These are phyloP conservation scores for Eupithecia dodoneata DNA, from an alignment of 2,888 invertebrate species.

Conservation along the genomic window DNA sequence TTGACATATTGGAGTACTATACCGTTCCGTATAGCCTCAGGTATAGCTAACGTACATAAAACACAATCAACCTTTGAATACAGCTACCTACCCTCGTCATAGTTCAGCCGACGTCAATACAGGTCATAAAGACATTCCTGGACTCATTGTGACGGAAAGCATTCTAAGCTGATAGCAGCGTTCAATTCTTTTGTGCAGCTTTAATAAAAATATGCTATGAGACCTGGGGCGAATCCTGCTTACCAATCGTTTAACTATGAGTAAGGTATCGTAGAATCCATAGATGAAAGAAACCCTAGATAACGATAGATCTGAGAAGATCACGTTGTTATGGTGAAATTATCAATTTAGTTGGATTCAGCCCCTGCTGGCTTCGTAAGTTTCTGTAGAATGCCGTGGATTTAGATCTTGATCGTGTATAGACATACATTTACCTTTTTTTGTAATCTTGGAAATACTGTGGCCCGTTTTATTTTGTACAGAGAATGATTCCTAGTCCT, in stretches of 20 bases:
- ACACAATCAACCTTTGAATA: not conserved
- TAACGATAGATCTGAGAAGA: too few relatives aligned
- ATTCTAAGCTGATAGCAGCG: conserved; percentile 1
- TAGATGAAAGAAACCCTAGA: too few relatives aligned
- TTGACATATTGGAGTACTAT: too few relatives aligned
- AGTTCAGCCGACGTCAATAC: not conserved
- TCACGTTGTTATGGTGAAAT: too few relatives aligned
- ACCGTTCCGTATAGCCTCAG: not conserved
- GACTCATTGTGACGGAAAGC: conserved; percentile 23
- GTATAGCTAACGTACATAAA: not conserved
- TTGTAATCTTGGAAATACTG: too few relatives aligned
- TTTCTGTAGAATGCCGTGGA: not conserved
- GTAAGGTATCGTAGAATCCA: too few relatives aligned
- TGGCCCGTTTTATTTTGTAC: too few relatives aligned
- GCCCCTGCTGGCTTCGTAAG: not conserved
- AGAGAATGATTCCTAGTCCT: too few relatives aligned
- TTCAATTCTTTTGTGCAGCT: not conserved
- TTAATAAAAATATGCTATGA: conserved; percentile 6
- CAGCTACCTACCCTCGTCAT: conserved; percentile 27
- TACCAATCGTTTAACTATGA: too few relatives aligned
- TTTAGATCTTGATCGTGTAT: not conserved
- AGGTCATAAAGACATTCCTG: conserved; percentile 27
- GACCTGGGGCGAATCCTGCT: not conserved
- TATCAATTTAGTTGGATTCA: too few relatives aligned
- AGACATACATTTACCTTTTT: not conserved